Evolutionary conservation across 1,140 invertebrate genomes (phyloP).

Genomic region (Acromyrmex charruanus): DNA sequence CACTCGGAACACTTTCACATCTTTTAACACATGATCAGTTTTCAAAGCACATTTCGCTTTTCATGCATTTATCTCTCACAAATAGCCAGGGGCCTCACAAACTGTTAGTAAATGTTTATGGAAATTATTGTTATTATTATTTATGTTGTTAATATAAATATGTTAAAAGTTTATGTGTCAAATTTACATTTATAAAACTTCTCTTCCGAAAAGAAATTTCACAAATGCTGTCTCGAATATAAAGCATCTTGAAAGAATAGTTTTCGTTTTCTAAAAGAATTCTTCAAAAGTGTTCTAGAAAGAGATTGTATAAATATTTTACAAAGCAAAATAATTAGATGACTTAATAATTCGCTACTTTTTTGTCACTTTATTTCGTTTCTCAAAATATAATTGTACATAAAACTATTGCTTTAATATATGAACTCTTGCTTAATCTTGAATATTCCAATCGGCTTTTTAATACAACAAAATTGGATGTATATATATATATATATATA

Average conservation of each 20-base stretch:
- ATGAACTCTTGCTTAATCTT: neutral
- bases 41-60: constrained; percentile 10
- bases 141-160: neutral
- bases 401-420: constrained; percentile 5
- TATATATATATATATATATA: too few species aligned
- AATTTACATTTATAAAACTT: constrained; percentile 24
- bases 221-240: neutral
- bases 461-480: neutral
- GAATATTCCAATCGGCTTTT: neutral
- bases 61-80: too few species aligned
- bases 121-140: neutral
- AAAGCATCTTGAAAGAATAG: neutral
- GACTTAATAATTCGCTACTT: neutral
- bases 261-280: neutral
- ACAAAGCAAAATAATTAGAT: neutral
- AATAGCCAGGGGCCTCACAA: neutral
- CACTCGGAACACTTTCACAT: constrained; percentile 16
- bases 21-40: neutral
- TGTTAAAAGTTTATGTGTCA: neutral
- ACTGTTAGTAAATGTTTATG: neutral
- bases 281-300: neutral
- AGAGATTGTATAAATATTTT: neutral
- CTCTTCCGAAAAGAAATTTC: constrained; percentile 8
- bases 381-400: neutral
- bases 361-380: neutral